Evolutionary conservation across 2,113 vertebrate species (phyloP).

Genomic region (Cyanoliseus patagonus): DNA sequence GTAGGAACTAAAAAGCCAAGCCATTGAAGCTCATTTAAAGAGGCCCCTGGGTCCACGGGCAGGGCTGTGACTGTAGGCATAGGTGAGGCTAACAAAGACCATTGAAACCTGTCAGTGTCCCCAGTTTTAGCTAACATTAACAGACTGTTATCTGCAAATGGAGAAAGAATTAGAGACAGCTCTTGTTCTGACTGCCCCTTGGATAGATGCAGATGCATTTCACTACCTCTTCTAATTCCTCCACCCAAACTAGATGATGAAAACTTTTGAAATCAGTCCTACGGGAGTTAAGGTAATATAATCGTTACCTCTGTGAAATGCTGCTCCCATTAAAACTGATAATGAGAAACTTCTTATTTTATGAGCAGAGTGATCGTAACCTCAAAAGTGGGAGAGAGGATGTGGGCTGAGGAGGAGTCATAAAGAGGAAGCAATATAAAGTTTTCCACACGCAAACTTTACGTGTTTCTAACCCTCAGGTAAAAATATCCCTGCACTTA

Average conservation of each 20-base stretch:
- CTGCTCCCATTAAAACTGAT: not conserved
- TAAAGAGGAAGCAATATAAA: not conserved
- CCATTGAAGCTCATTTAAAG: not conserved
- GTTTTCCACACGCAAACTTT: not conserved
- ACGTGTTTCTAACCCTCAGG: not conserved
- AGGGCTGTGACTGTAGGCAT: not conserved
- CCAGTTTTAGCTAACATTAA: not conserved
- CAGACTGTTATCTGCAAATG: not conserved
- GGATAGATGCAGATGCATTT: not conserved
- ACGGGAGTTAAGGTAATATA: not conserved
- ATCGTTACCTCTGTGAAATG: not conserved
- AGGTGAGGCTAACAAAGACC: not conserved
- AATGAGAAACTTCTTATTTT: not conserved
- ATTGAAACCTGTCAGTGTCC: not conserved
- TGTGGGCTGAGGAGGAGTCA: not conserved
- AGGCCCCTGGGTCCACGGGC: too few species aligned
- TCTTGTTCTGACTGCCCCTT: not conserved
- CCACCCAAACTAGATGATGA: not conserved
- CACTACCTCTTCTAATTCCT: not conserved
- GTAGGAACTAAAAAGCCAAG: not conserved
- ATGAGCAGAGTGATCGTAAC: not conserved
- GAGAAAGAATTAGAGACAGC: not conserved
- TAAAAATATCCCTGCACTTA: not conserved
- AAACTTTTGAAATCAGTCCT: not conserved
- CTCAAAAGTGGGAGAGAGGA: not conserved